These are phyloP conservation scores for Heliothis peltigera DNA, from an alignment of 2,888 invertebrate species.

Conservation along the genomic window DNA sequence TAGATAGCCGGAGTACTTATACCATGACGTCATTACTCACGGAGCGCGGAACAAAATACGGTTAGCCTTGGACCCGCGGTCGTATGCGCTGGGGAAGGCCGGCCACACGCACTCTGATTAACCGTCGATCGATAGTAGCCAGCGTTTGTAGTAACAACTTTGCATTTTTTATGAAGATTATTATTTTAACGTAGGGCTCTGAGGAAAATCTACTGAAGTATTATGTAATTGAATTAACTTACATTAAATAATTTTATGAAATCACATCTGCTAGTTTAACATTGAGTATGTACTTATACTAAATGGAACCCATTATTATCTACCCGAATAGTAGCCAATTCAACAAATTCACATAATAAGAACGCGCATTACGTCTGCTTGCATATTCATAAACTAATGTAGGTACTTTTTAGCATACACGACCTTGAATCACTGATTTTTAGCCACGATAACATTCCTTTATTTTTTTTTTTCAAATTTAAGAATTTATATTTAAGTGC, in stretches of 20 bases:
- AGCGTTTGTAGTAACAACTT: constrained; percentile 33
- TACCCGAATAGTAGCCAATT: constrained; percentile 14
- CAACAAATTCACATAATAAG: constrained; percentile 21
- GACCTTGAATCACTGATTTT: constrained; percentile 32
- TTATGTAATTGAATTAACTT: neutral
- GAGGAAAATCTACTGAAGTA: neutral
- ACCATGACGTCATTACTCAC: constrained; percentile 83
- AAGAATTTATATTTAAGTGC: neutral
- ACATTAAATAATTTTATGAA: neutral
- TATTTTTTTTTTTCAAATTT: constrained; percentile 18
- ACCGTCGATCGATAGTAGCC: constrained; percentile 48
- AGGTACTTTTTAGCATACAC: constrained; percentile 24
- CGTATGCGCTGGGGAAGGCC: constrained; percentile 77
- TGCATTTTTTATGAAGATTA: constrained; percentile 30
- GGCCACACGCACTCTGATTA: constrained; percentile 64
- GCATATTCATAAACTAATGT: constrained; percentile 35
- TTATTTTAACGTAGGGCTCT: constrained; percentile 5
- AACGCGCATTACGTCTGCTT: constrained; percentile 32
- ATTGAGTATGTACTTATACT: neutral
- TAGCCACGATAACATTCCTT: constrained; percentile 7
- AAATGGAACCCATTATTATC: constrained; percentile 12
- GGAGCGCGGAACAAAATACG: constrained; percentile 86
- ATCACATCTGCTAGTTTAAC: neutral
- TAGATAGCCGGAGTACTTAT: constrained; percentile 79
- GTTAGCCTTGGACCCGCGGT: constrained; percentile 82